These are phyloP conservation scores for Gymnobelideus leadbeateri DNA, from an alignment of 2,113 vertebrate genomes.

Conservation along the genomic window DNA sequence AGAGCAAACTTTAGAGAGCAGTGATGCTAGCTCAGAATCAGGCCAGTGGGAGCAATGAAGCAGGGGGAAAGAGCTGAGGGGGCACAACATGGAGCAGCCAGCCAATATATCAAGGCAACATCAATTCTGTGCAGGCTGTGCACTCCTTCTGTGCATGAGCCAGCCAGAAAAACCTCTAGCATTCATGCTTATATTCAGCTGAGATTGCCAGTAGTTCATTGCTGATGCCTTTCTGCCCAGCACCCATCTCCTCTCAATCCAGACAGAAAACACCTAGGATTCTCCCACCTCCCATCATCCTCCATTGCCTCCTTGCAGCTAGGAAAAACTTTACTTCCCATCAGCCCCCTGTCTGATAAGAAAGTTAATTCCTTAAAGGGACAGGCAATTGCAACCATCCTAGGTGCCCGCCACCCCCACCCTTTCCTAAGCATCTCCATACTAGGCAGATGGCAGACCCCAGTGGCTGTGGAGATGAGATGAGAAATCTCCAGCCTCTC, in stretches of 20 bases:
- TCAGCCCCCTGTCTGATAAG: neutral
- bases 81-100: neutral
- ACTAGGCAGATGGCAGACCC: neutral
- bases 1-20: neutral
- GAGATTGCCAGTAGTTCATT: neutral
- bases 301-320: neutral
- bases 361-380: neutral
- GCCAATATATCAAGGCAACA: no score
- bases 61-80: neutral
- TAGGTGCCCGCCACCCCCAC: neutral
- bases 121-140: neutral
- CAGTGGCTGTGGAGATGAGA: neutral
- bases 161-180: neutral
- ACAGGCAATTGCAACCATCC: neutral
- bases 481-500: neutral
- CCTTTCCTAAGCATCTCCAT: neutral
- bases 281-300: neutral
- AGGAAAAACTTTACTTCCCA: neutral
- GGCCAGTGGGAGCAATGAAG: neutral
- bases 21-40: neutral
- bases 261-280: neutral
- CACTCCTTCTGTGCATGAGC: neutral
- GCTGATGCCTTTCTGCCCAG: neutral
- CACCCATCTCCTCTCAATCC: neutral
- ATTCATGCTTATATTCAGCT: neutral